These are phyloP conservation scores for Cercopithecus hamlyni DNA, from an alignment of 2,797 vertebrate species.

Conservation along the genomic window DNA sequence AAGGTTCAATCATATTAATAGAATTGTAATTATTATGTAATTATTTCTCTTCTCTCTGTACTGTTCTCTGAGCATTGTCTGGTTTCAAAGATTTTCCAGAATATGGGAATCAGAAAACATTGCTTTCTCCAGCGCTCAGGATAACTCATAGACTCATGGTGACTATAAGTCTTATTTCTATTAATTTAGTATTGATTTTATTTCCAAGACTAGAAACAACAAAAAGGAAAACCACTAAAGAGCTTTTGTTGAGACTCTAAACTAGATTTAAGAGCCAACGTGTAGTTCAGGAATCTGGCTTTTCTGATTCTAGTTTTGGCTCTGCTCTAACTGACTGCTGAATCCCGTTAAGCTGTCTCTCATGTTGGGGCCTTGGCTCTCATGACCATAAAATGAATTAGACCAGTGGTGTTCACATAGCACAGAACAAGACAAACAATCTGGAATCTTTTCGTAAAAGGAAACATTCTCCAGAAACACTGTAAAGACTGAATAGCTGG, in stretches of 20 bases:
- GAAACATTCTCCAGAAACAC: not conserved
- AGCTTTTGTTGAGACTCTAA: not conserved
- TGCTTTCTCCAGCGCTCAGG: not conserved
- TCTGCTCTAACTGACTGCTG: not conserved
- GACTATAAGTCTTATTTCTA: not conserved
- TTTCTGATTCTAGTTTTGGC: not conserved
- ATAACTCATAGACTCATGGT: not conserved
- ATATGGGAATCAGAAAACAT: not conserved
- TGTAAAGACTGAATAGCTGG: not conserved
- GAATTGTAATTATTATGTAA: not conserved
- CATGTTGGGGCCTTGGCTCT: not conserved
- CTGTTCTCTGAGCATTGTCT: not conserved
- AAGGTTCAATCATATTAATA: not conserved
- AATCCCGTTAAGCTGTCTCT: not conserved
- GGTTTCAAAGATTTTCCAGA: conserved; percentile 13
- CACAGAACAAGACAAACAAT: not conserved
- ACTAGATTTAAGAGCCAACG: not conserved
- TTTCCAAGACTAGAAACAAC: not conserved
- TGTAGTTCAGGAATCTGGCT: not conserved
- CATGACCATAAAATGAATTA: not conserved
- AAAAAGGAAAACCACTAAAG: not conserved
- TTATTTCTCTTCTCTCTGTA: not conserved
- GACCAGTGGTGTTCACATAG: not conserved
- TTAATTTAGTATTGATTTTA: not conserved
- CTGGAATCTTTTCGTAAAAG: not conserved